phyloP scores from a whole-genome alignment of 2,888 invertebrate genomes.

The Oegoconia quadripuncta region DNA sequence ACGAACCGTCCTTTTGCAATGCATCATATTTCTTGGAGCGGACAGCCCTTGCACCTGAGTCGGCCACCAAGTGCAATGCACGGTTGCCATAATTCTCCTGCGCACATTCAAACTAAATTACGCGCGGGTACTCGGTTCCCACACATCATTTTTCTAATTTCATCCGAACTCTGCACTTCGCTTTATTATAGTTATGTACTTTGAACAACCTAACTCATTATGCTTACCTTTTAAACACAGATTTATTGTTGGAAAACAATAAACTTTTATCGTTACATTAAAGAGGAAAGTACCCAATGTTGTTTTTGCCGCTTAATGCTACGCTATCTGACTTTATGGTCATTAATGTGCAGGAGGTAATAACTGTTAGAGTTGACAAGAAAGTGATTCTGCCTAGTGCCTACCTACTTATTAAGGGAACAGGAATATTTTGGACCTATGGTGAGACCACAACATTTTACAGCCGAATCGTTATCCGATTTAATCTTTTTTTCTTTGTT shows the following conservation, averaged over 20 bases:
- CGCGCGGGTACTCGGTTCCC: constrained; percentile 58
- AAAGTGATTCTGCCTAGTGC: too few species aligned
- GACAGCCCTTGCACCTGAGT: constrained; percentile 49
- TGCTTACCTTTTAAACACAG: constrained; percentile 16
- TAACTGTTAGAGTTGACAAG: too few species aligned
- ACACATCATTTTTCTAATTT: constrained; percentile 69
- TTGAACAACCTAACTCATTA: constrained; percentile 26
- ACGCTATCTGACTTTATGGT: too few species aligned
- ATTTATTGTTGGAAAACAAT: constrained; percentile 10
- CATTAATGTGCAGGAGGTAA: too few species aligned
- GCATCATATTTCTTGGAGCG: constrained; percentile 5
- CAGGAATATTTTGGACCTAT: too few species aligned
- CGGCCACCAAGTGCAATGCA: constrained; percentile 28
- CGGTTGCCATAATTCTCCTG: constrained; percentile 68
- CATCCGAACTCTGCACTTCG: constrained; percentile 47
- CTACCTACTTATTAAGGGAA: too few species aligned
- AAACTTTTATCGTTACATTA: constrained; percentile 2
- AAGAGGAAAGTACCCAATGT: too few species aligned
- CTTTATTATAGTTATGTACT: constrained; percentile 52
- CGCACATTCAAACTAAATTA: constrained; percentile 65
- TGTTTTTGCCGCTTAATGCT: too few species aligned
- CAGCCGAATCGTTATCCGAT: too few species aligned
- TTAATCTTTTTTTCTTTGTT: too few species aligned
- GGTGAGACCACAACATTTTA: too few species aligned
- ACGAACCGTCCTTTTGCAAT: background rate